Evolutionary conservation across 2,797 vertebrate species (phyloP).

Genomic region (Silurus aristotelis): DNA sequence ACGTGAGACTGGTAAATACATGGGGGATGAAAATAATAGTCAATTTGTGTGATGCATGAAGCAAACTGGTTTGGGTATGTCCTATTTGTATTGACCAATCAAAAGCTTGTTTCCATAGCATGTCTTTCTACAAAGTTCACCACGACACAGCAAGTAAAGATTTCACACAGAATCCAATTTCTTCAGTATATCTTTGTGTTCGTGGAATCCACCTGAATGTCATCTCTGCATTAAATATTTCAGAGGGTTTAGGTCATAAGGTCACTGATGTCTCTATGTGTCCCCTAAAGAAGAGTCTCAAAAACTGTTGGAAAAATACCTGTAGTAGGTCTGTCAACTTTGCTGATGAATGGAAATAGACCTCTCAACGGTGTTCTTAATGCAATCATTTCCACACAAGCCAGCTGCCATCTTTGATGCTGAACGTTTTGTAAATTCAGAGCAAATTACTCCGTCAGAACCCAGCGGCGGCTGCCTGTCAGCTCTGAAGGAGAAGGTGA

Average conservation of each 20-base stretch:
- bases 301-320: constrained; percentile 50
- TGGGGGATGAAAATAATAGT: background rate
- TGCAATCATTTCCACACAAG: constrained; percentile 72
- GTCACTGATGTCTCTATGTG: constrained; percentile 51
- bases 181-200: background rate
- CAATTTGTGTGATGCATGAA: background rate
- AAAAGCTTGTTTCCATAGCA: background rate
- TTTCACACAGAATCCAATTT: background rate
- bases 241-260: constrained; percentile 16
- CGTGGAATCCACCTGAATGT: background rate
- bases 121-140: background rate
- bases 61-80: background rate
- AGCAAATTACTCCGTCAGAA: constrained; percentile 87
- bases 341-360: constrained; percentile 73
- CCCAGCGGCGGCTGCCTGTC: constrained; percentile 75
- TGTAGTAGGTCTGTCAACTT: constrained; percentile 63
- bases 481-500: constrained; percentile 71
- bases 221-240: background rate
- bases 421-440: constrained; percentile 68
- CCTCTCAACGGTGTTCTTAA: constrained; percentile 66
- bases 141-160: background rate
- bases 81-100: background rate
- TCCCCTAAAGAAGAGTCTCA: constrained; percentile 49
- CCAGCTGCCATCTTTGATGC: constrained; percentile 70
- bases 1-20: background rate